Base-by-base conservation (phyloP, 2,113 vertebrate genomes). In the Microcebus ravelobensis region DNA sequence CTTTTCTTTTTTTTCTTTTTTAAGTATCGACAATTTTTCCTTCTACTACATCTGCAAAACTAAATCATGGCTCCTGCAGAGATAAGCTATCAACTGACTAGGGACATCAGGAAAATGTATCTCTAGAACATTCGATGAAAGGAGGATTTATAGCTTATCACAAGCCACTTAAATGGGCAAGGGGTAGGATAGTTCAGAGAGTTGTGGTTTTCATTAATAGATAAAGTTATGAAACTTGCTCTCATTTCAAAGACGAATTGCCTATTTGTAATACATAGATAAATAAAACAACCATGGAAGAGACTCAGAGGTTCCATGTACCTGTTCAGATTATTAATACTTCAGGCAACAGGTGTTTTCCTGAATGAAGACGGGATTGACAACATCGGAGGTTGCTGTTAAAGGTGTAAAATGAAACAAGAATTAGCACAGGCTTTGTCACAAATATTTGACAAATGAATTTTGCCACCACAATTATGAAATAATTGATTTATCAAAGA, bases 181-280 rank as follows among this genome's bases (percentile, higher is more conserved):
- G 84, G 36, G 77, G 85, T 80, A 95, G 87, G 23, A 45, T 1
- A 65, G 82, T 96, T 97, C 48, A 80, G 55, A 96, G 70, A 48
- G 85, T 90, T 96, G 94, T 97, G 94, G 81, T 36, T 97, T 97
- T 98, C 88, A 86, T 97, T 96, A 96, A 92, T 57, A 97, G 80
- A 95, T 97, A 96, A 95, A 89, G 39, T 74, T 97, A 82, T 45
- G 95, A 91, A 97, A 92, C 0, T 0, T 92, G 70, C 87, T 98
- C 95, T 52, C 77, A 91, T 96, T 95, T 97, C 85, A 94, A 90
- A 98, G 96, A 96, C 71, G 88, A 97, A 97, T 95, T 94, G 39
- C 17, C 90, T 97, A 95, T 94, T 98, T 97, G 73, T 91, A 94
- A 89, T 93, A 85, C 31, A 95, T 95, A 91, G 85, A 65, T 73